Evolutionary conservation across 2,113 vertebrate species (phyloP), one percentile per base, ranked within the genome.

Genomic region (Albula goreensis): DNA sequence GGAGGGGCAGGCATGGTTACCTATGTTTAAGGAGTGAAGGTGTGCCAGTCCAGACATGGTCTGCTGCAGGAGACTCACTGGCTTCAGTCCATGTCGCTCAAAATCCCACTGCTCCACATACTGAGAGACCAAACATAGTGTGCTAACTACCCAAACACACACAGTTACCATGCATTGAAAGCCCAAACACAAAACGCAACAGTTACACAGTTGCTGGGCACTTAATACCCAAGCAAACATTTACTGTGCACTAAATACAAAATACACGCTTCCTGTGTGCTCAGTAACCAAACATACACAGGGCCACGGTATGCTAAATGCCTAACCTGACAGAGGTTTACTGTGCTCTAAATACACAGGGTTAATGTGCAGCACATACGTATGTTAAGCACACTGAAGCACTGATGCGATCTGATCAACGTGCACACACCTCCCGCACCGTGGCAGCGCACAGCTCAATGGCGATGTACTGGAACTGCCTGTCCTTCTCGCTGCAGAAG

Each of bases 391-490:
- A 41, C 31, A 41, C 31, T 41, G 31, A 41, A 41, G 31, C 31
- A 41, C 31, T 41, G 31, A 41, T 41, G 31, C 31, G 31, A 41
- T 41, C 31, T 41, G 31, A 41, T 41, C 31, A 41, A 41, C 31
- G 31, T 41, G 31, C 31, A 41, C 31, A 52, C 87, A 98, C 98
- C 97, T 99, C 97, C 91, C 99, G 98, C 50, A 99, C 94, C 0
- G 98, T 98, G 85, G 98, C 96, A 0, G 96, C 95, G 0, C 98
- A 99, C 9, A 99, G 94, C 93, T 99, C 98, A 0, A 98, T 98
- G 88, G 98, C 98, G 0, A 99, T 99, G 94, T 99, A 99, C 92
- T 99, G 98, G 91, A 99, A 99, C 96, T 99, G 98, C 0, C 98
- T 96, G 91, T 99, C 98, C 84, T 93, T 80, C 94, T 99, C 98